Percentiles rank a stretch among this genome's conserved stretches.
phyloP scores from a whole-genome alignment of 2,797 vertebrate genomes.

The Rhinophrynus dorsalis region DNA sequence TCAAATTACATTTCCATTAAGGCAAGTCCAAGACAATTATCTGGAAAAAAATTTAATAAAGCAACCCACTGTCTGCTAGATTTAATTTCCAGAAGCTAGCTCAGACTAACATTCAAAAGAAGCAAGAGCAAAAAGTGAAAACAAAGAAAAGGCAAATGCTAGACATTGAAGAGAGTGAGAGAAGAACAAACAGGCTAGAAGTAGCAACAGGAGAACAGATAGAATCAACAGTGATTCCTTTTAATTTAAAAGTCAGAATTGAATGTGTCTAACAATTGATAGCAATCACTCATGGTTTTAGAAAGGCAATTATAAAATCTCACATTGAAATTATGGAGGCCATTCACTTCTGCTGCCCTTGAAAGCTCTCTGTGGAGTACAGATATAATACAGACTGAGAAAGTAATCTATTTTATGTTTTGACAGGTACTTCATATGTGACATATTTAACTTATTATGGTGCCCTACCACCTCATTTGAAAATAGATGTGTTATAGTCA shows the following conservation, averaged over 20 bases:
- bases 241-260: not conserved
- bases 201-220: not conserved
- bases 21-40: constrained; percentile 64
- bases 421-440: too few relatives aligned
- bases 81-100: constrained; percentile 49
- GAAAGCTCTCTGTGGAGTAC: not conserved
- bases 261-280: not conserved
- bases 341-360: not conserved
- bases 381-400: not conserved
- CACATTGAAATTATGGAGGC: not conserved
- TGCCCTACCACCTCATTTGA: too few relatives aligned
- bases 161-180: not conserved
- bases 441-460: too few relatives aligned
- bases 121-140: not conserved
- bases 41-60: constrained; percentile 54
- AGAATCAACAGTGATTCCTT: not conserved
- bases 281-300: not conserved
- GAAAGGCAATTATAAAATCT: not conserved
- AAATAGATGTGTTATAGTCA: too few relatives aligned
- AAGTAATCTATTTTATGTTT: not conserved
- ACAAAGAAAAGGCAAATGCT: not conserved
- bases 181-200: not conserved
- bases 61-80: constrained; percentile 35
- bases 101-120: constrained; percentile 7
- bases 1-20: constrained; percentile 81